Conservation (phyloP, 2,888 invertebrate genomes). For the Chromoteleia sp. region DNA sequence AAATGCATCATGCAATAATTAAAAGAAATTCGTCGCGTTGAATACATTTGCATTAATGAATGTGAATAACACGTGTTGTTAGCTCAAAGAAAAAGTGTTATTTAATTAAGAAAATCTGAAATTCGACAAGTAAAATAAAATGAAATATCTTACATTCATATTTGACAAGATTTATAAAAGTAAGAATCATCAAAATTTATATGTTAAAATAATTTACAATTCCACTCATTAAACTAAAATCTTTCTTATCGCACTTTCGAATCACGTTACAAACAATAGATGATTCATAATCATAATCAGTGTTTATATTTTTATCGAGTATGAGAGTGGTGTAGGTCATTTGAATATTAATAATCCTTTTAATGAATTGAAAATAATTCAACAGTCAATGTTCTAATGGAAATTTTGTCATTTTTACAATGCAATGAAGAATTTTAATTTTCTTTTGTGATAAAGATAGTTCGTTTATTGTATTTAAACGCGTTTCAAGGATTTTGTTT, state of each 20-base stretch:
- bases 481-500: no score
- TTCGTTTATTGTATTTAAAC: no score
- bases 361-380: slow-evolving; percentile 20
- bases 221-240: no score
- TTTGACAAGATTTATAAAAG: no score
- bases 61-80: no score
- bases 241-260: neutral
- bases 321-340: slow-evolving; percentile 31
- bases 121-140: no score
- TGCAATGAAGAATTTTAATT: slow-evolving; percentile 16
- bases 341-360: slow-evolving; percentile 34
- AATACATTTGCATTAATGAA: neutral
- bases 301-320: slow-evolving; percentile 3
- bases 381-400: slow-evolving; percentile 4
- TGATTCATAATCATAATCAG: slow-evolving; percentile 33
- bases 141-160: no score
- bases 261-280: slow-evolving; percentile 11
- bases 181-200: no score
- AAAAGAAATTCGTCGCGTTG: neutral
- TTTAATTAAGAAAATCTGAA: no score
- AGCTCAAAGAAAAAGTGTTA: no score
- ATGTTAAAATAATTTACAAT: no score
- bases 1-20: neutral
- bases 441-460: neutral
- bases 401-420: slow-evolving; percentile 8